A percentile compares a stretch with the other conserved stretches of the same genome.
Evolutionary conservation across 1,140 invertebrate species (phyloP).

Genomic region (Zaprionus lachaisei): DNA sequence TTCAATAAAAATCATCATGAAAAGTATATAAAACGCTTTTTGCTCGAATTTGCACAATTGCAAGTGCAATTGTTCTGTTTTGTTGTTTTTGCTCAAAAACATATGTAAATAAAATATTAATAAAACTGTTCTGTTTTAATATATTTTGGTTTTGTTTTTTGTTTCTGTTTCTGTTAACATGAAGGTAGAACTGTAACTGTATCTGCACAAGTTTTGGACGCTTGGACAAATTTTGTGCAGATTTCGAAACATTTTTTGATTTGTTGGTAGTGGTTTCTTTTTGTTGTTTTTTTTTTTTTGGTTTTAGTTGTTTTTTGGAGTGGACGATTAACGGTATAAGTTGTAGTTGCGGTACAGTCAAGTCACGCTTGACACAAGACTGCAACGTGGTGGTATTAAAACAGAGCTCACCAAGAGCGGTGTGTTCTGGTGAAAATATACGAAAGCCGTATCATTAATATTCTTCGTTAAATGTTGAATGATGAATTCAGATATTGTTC

Average conservation of each 20-base stretch:
- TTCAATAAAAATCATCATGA: conserved; percentile 38
- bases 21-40: conserved; percentile 47
- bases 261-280: conserved; percentile 24
- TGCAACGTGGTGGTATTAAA: conserved; percentile 15
- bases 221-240: conserved; percentile 33
- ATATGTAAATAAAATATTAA: conserved; percentile 52
- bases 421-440: conserved; percentile 12
- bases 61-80: conserved; percentile 10
- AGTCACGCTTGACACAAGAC: conserved; percentile 15
- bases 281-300: conserved; percentile 16
- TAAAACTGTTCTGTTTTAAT: conserved; percentile 40
- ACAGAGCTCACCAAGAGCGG: conserved; percentile 24
- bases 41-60: conserved; percentile 35
- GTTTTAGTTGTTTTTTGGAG: conserved; percentile 27
- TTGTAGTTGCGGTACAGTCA: conserved; percentile 3
- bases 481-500: conserved; percentile 1
- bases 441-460: background rate
- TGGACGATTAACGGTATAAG: conserved; percentile 6
- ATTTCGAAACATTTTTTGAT: conserved; percentile 25
- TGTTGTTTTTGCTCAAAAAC: conserved; percentile 28
- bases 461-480: conserved; percentile 5
- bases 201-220: conserved; percentile 33
- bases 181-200: conserved; percentile 12
- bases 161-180: conserved; percentile 30
- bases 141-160: conserved; percentile 29